phyloP scores from a whole-genome alignment of 1,140 invertebrate species.

The Drosophila persimilis region DNA sequence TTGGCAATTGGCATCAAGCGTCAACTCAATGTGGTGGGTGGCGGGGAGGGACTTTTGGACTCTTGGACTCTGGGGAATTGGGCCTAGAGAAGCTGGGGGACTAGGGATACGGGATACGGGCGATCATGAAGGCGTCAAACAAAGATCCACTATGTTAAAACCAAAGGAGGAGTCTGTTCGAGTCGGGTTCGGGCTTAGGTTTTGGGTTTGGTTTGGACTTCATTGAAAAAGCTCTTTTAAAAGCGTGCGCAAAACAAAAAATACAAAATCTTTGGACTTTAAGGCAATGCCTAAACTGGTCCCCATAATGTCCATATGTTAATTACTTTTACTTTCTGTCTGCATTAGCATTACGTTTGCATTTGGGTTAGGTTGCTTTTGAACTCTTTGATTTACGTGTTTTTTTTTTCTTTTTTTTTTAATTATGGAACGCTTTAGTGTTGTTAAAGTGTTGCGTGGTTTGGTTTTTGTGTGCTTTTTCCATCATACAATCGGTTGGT shows the following conservation, averaged over 20 bases:
- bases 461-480: background rate
- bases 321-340: constrained; percentile 49
- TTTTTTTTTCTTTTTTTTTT: too few relatives aligned
- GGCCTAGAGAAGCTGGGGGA: too few relatives aligned
- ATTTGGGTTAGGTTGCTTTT: constrained; percentile 32
- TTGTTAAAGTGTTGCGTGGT: constrained; percentile 3
- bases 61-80: too few relatives aligned
- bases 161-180: constrained; percentile 33
- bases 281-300: constrained; percentile 76
- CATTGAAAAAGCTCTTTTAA: constrained; percentile 44
- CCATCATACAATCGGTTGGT: constrained; percentile 3
- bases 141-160: constrained; percentile 20
- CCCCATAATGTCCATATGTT: constrained; percentile 60
- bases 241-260: constrained; percentile 48
- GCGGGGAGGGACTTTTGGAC: background rate
- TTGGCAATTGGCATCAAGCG: constrained; percentile 60
- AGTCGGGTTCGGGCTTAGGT: constrained; percentile 18
- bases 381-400: constrained; percentile 24
- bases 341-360: constrained; percentile 22
- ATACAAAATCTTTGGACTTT: constrained; percentile 38
- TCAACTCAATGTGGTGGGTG: constrained; percentile 31
- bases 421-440: constrained; percentile 16
- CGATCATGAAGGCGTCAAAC: constrained; percentile 19
- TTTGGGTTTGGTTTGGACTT: constrained; percentile 10
- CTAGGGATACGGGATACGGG: constrained; percentile 7